A percentile compares a stretch with the other conserved stretches of the same genome.
Evolutionary conservation across 1,140 invertebrate species (phyloP).

Genomic region (Drusus annulatus): DNA sequence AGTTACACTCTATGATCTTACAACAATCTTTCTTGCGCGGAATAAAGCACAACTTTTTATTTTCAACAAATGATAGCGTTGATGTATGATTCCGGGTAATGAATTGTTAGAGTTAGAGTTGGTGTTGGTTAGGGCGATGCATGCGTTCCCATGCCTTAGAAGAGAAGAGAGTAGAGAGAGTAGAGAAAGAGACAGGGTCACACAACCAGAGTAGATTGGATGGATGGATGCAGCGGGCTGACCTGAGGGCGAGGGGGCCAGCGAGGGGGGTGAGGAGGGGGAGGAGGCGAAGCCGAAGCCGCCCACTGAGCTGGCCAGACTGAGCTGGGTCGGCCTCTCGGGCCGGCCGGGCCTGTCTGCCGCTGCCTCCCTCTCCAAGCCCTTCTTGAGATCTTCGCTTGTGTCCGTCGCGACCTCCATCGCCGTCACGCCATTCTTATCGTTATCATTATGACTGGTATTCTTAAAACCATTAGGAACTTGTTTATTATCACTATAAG

Average conservation of each 20-base stretch:
- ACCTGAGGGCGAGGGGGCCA: conserved; percentile 69
- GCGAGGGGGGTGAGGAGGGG: conserved; percentile 65
- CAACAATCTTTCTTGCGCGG: too few relatives aligned
- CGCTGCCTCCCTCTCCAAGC: conserved; percentile 17
- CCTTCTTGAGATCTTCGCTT: conserved; percentile 8
- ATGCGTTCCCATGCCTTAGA: conserved; percentile 45
- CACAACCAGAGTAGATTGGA: conserved; percentile 8
- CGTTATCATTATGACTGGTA: conserved; percentile 38
- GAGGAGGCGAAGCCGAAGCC: conserved; percentile 61
- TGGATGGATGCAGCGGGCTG: conserved; percentile 46
- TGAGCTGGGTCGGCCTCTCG: conserved; percentile 67
- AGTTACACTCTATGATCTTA: too few relatives aligned
- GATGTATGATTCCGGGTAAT: too few relatives aligned
- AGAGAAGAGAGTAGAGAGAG: conserved; percentile 33
- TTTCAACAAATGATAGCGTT: too few relatives aligned
- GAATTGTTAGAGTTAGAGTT: conserved; percentile 30
- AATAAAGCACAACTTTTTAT: too few relatives aligned
- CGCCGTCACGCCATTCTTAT: conserved; percentile 19
- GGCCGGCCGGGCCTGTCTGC: conserved; percentile 39
- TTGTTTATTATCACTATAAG: conserved; percentile 56
- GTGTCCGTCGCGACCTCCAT: background rate
- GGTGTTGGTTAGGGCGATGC: conserved; percentile 23
- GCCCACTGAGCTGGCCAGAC: conserved; percentile 61
- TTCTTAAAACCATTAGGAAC: conserved; percentile 58
- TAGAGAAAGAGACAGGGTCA: conserved; percentile 40